Evolutionary conservation across 2,888 invertebrate genomes (phyloP).

Genomic region (Mechanitis messenoides): DNA sequence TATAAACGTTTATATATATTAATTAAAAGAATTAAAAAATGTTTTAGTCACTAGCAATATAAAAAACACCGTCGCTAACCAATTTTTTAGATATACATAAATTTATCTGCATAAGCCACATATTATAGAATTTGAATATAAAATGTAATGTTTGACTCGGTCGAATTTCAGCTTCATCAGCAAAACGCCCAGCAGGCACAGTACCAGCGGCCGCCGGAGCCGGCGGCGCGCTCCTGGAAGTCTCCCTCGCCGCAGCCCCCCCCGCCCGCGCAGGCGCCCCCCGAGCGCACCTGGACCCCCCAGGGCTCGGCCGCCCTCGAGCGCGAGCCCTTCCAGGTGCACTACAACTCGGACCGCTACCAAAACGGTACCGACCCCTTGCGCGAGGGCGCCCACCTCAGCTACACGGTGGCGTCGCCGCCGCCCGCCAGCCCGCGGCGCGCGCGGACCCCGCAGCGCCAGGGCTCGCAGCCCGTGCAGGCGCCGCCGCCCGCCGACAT

Average conservation of each 20-base stretch:
- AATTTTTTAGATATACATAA: too few species aligned
- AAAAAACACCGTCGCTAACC: too few species aligned
- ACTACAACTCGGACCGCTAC: conserved; percentile 70
- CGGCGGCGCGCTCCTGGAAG: conserved; percentile 62
- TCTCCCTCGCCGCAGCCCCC: conserved; percentile 49
- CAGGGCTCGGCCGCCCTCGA: conserved; percentile 84
- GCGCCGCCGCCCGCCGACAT: conserved; percentile 86
- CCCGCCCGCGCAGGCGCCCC: conserved; percentile 37
- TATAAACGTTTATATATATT: too few species aligned
- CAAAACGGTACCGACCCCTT: conserved; percentile 80
- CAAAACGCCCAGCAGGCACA: conserved; percentile 43
- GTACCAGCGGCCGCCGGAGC: conserved; percentile 44
- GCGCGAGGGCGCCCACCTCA: conserved; percentile 70
- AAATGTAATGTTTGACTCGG: too few species aligned
- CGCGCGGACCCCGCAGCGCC: conserved; percentile 81
- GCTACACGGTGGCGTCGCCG: conserved; percentile 77
- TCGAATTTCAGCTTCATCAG: conserved; percentile 53
- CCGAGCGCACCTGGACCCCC: conserved; percentile 62
- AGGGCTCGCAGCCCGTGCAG: conserved; percentile 54
- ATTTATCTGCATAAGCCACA: too few species aligned
- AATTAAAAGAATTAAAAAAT: too few species aligned
- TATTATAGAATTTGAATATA: too few species aligned
- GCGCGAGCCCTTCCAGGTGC: conserved; percentile 59
- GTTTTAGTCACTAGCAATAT: too few species aligned
- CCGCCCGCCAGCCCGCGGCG: conserved; percentile 80